Conservation (phyloP, 2,888 invertebrate genomes). For the Meteorus cinctellus region DNA sequence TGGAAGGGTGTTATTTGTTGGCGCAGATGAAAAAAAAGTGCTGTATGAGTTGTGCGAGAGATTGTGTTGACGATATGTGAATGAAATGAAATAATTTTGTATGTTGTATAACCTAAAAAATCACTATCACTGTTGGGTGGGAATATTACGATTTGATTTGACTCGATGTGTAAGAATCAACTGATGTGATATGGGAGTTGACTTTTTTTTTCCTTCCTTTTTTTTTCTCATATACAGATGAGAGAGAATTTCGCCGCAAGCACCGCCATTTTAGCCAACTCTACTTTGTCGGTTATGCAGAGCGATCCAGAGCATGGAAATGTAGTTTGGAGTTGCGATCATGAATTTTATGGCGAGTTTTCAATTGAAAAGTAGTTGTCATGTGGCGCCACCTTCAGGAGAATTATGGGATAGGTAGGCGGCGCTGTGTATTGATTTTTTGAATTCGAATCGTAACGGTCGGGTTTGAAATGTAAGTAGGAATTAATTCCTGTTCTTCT, state of each 20-base stretch:
- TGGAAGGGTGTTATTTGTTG: background rate
- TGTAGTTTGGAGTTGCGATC: background rate
- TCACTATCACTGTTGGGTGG: conserved; percentile 23
- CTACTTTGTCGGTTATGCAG: conserved; percentile 6
- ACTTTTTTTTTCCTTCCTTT: conserved; percentile 8
- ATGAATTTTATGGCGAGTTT: background rate
- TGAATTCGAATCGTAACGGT: too few species aligned
- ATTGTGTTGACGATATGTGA: background rate
- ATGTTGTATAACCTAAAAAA: background rate
- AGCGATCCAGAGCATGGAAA: conserved; percentile 12
- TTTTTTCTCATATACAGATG: conserved; percentile 26
- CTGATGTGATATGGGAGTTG: conserved; percentile 24
- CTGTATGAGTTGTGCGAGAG: background rate
- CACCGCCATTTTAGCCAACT: conserved; percentile 44
- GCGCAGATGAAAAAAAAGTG: background rate
- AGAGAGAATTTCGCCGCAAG: conserved; percentile 42
- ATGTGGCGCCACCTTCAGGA: background rate
- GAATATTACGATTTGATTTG: conserved; percentile 4
- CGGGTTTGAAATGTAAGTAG: too few species aligned
- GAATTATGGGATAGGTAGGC: too few species aligned
- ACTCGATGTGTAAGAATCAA: conserved; percentile 10
- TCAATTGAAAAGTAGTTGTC: background rate
- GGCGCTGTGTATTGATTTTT: too few species aligned
- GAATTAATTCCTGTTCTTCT: too few species aligned
- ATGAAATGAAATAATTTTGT: background rate